Base-by-base conservation (phyloP, 2,888 invertebrate species). In the Synanthedon formicaeformis region DNA sequence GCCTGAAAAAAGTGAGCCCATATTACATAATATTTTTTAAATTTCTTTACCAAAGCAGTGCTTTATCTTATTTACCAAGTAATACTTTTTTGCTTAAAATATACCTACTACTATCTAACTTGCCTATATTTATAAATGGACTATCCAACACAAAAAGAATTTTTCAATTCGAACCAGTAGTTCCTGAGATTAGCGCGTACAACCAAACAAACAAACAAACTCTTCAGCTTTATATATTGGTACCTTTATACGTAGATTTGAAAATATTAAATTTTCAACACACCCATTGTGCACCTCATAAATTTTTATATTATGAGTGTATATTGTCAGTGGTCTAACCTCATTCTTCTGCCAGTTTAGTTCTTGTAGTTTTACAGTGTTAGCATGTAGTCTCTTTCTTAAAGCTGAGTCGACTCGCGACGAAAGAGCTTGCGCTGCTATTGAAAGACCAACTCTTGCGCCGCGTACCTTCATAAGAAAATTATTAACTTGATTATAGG, bases 281-380 rank as follows among this genome's bases (percentile, higher is more conserved):
- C 23, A 18, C 18, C 2, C 16, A 1, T 1, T 23, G 23, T 23
- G 23, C 16, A 16, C 16, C 16, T 16, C 34, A 10, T 34, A 34
- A 34, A 10, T 10, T 34, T 34, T 34, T 34, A 34, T 34, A 34
- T 10, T 8, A 34, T 10, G 34, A 27, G 18, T 4, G 16, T 16
- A 16, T 16, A 16, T 16, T 16, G 16, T 16, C 16, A 16, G 16
- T 16, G 16, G 34, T 34, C 34, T 34, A 34, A 90, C 91, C 81
- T 93, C 92, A 54, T 91, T 85, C 67, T 91, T 91, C 73, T 95
- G 94, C 94, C 95, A 95, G 55, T 92, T 90, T 4, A 95, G 85
- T 69, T 95, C 95, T 66, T 94, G 92, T 53, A 92, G 86, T 41
- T 92, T 92, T 55, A 92, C 88, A 65, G 91, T 90, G 54, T 93